Evolutionary conservation across 2,797 vertebrate genomes (phyloP).

Genomic region (Sebastes ruberrimus): DNA sequence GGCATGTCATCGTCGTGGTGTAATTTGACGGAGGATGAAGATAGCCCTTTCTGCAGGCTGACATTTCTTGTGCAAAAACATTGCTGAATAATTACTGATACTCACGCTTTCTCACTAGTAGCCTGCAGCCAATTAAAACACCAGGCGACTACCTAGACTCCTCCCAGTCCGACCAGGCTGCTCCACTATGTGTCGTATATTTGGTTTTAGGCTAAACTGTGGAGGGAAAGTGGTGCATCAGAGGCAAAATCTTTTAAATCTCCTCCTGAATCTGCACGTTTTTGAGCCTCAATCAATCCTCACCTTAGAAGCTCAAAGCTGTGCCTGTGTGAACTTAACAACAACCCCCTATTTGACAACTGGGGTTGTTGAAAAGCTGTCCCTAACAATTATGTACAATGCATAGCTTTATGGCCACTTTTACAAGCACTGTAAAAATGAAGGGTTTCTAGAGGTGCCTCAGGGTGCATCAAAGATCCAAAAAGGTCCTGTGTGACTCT

Average conservation of each 20-base stretch:
- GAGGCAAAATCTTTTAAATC: constrained; percentile 39
- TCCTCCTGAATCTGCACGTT: constrained; percentile 2
- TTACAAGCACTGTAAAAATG: constrained; percentile 79
- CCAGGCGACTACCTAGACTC: constrained; percentile 87
- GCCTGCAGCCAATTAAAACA: constrained; percentile 97
- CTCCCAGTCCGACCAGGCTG: constrained; percentile 89
- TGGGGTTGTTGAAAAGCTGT: constrained; percentile 67
- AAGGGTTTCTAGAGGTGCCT: constrained; percentile 60
- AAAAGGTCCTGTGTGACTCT: constrained; percentile 42
- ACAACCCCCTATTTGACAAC: constrained; percentile 50
- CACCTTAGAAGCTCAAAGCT: constrained; percentile 9
- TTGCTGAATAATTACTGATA: constrained; percentile 99
- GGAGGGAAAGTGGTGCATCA: constrained; percentile 37
- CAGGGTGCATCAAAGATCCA: constrained; percentile 47
- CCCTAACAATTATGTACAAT: constrained; percentile 68
- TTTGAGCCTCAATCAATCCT: not conserved
- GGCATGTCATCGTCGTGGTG: constrained; percentile 98
- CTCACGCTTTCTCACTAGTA: constrained; percentile 91
- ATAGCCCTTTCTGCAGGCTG: constrained; percentile 97
- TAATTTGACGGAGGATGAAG: constrained; percentile 98
- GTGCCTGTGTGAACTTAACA: constrained; percentile 36
- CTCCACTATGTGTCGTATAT: constrained; percentile 82
- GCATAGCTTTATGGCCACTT: constrained; percentile 72
- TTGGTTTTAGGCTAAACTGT: constrained; percentile 77
- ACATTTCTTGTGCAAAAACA: constrained; percentile 99